Conservation (phyloP, 2,888 invertebrate species). For the Mesopsocus fuscifrons region DNA sequence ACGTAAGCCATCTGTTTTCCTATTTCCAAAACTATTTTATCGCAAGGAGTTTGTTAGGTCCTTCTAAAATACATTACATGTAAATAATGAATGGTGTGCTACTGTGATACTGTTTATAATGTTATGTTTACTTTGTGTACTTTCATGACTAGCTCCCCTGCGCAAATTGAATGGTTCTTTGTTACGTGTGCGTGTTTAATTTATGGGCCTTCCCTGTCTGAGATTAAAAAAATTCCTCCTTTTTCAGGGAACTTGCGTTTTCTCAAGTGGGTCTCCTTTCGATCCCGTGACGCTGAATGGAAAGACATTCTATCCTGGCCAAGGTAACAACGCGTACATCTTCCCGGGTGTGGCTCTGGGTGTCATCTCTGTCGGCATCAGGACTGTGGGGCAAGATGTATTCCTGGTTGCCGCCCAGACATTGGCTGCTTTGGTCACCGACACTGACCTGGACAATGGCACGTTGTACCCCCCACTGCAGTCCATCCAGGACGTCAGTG, state of each 20-base stretch:
- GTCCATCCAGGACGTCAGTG: constrained; percentile 66
- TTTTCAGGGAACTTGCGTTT: constrained; percentile 66
- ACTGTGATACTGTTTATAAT: no score
- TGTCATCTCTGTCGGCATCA: constrained; percentile 69
- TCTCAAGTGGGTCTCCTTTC: constrained; percentile 96
- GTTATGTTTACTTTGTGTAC: no score
- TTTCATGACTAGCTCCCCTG: no score
- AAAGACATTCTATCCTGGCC: constrained; percentile 71
- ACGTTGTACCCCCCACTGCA: constrained; percentile 82
- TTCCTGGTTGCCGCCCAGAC: constrained; percentile 81
- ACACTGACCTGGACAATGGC: constrained; percentile 61
- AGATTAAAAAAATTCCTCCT: no score
- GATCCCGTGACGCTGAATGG: constrained; percentile 64
- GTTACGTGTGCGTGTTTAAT: no score
- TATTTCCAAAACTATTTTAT: background rate
- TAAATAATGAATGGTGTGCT: no score
- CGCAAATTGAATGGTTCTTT: no score
- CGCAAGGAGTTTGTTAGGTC: background rate
- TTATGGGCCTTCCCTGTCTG: no score
- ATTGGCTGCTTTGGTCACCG: constrained; percentile 60
- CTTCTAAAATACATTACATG: no score
- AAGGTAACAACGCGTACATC: constrained; percentile 96
- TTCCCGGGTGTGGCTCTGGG: constrained; percentile 93
- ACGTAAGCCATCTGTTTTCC: constrained; percentile 39
- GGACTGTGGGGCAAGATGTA: constrained; percentile 77